Evolutionary conservation across 23 tunicate species (phyloP).

Genomic region (Trididemnum miniatum): DNA sequence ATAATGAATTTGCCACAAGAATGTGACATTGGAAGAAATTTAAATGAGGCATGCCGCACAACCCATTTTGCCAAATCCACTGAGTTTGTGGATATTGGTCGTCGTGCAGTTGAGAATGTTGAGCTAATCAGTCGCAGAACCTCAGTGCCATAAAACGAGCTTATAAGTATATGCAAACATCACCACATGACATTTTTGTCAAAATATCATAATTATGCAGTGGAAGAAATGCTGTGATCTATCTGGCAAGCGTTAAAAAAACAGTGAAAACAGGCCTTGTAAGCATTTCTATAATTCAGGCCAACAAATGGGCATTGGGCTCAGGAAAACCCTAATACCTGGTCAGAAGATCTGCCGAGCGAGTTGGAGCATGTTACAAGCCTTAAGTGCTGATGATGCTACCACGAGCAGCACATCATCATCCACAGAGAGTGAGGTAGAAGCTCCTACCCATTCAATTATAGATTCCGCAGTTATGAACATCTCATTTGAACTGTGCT

Average conservation of each 20-base stretch:
- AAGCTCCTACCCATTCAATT: conserved; percentile 16
- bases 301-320: conserved; percentile 18
- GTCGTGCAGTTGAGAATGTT: too few species aligned
- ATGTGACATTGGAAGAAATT: too few species aligned
- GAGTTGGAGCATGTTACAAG: conserved; percentile 21
- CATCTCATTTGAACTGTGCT: conserved; percentile 27
- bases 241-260: background rate
- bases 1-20: too few species aligned
- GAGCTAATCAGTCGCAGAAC: too few species aligned
- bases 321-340: conserved; percentile 10
- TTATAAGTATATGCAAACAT: too few species aligned
- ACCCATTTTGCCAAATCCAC: too few species aligned
- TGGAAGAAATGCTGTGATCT: too few species aligned
- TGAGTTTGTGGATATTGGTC: too few species aligned
- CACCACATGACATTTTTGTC: too few species aligned
- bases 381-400: conserved; percentile 29
- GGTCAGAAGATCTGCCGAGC: conserved; percentile 41
- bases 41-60: too few species aligned
- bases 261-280: conserved; percentile 15
- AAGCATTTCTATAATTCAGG: conserved; percentile 27
- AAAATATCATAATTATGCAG: too few species aligned
- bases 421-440: conserved; percentile 27
- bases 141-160: too few species aligned
- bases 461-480: conserved; percentile 17
- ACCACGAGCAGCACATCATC: conserved; percentile 24